A percentile compares a stretch with the other conserved stretches of the same genome.
phyloP scores from a whole-genome alignment of 2,888 invertebrate species.

The Hedya salicella region DNA sequence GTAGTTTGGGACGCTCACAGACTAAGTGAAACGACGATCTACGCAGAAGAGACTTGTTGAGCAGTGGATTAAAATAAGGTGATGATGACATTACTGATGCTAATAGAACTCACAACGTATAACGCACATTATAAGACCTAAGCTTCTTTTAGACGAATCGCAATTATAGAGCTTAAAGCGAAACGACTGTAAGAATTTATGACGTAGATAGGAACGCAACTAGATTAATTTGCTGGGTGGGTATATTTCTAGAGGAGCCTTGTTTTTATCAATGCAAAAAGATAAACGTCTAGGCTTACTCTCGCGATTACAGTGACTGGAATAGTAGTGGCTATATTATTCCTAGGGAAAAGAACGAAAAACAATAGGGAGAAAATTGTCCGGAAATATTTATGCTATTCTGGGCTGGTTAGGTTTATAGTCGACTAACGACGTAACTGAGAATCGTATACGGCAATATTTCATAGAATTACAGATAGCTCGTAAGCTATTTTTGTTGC shows the following conservation, averaged over 20 bases:
- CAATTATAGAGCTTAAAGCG: conserved; percentile 16
- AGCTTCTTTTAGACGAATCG: neutral
- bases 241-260: conserved; percentile 7
- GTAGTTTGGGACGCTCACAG: too few relatives aligned
- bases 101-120: neutral
- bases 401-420: conserved; percentile 10
- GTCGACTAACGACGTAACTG: too few relatives aligned
- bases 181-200: conserved; percentile 18
- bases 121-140: too few relatives aligned
- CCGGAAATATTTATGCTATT: conserved; percentile 31
- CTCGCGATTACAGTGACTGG: conserved; percentile 36
- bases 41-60: too few relatives aligned
- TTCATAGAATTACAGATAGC: conserved; percentile 19
- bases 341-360: conserved; percentile 30
- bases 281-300: conserved; percentile 31
- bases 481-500: conserved; percentile 14
- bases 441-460: conserved; percentile 20
- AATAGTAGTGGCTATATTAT: conserved; percentile 39
- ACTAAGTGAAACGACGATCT: too few relatives aligned
- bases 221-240: conserved; percentile 17
- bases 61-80: too few relatives aligned
- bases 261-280: conserved; percentile 36
- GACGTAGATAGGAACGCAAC: conserved; percentile 12
- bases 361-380: conserved; percentile 35
- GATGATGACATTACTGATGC: too few relatives aligned